A percentile compares a stretch with the other conserved stretches of the same genome.
Evolutionary conservation across 2,888 invertebrate genomes (phyloP).

Genomic region (Athrips mouffetella): DNA sequence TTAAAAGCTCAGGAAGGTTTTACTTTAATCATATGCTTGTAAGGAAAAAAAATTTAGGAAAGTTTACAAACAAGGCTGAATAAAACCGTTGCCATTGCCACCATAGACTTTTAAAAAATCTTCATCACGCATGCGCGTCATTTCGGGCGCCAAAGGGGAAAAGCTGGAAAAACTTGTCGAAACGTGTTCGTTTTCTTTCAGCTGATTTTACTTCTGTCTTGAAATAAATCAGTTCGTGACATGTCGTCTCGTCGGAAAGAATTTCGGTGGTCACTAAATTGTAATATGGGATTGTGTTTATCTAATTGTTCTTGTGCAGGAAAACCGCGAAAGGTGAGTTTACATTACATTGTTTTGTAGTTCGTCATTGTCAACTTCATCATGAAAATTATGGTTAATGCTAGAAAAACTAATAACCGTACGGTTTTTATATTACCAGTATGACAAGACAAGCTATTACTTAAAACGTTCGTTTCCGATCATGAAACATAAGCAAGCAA

Average conservation of each 20-base stretch:
- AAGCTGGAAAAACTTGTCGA: conserved; percentile 4
- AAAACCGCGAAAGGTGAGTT: conserved; percentile 41
- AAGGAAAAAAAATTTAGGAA: too few species aligned
- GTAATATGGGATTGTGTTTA: conserved; percentile 57
- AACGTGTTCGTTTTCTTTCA: conserved; percentile 3
- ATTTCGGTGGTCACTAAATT: conserved; percentile 31
- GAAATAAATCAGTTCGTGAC: conserved; percentile 28
- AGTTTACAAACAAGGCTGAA: too few species aligned
- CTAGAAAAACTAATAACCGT: too few species aligned
- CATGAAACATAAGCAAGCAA: too few species aligned
- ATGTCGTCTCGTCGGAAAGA: conserved; percentile 38
- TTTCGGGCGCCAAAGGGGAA: neutral
- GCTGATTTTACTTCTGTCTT: neutral
- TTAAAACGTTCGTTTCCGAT: too few species aligned
- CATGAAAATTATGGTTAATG: too few species aligned
- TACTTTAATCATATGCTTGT: too few species aligned
- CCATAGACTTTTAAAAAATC: neutral
- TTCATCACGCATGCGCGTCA: neutral
- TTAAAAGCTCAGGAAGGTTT: too few species aligned
- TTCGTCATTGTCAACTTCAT: neutral
- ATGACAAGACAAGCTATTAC: too few species aligned
- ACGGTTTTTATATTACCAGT: too few species aligned
- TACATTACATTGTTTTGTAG: neutral
- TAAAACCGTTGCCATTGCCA: too few species aligned
- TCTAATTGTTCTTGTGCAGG: conserved; percentile 44